phyloP scores from a whole-genome alignment of 2,113 vertebrate genomes.

The Sebastes schlegelii region DNA sequence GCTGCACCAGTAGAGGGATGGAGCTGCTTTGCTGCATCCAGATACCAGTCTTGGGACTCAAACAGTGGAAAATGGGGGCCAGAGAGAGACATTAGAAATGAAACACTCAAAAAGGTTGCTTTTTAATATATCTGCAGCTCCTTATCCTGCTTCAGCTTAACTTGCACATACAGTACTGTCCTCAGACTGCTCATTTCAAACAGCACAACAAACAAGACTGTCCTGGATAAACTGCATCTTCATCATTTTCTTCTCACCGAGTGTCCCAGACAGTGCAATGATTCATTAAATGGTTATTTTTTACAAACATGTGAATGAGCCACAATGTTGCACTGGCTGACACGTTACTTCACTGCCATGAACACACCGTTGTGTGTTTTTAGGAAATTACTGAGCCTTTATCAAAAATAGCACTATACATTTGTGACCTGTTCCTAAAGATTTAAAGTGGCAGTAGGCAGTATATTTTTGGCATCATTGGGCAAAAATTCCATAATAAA shows the following conservation, averaged over 20 bases:
- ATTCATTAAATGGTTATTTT: no score
- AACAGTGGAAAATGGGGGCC: conserved; percentile 1
- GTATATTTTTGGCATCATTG: no score
- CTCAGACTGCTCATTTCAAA: background rate
- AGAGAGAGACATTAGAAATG: background rate
- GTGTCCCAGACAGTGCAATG: no score
- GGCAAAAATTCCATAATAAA: no score
- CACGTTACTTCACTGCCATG: background rate
- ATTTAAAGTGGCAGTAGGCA: background rate
- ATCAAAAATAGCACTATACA: background rate
- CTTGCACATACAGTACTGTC: background rate
- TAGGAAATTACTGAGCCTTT: background rate
- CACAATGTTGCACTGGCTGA: background rate
- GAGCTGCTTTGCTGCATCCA: background rate
- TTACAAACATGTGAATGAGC: no score
- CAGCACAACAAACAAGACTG: background rate
- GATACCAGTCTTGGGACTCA: background rate
- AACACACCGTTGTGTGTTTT: background rate
- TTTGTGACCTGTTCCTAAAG: background rate
- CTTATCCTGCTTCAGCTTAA: conserved; percentile 2
- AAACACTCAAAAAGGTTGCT: background rate
- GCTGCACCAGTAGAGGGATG: background rate
- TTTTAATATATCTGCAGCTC: conserved; percentile 12
- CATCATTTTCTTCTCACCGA: no score
- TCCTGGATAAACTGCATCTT: background rate